Evolutionary conservation across 2,888 invertebrate species (phyloP), one percentile per base, ranked within the genome.

Genomic region (Caenorhabditis japonica): DNA sequence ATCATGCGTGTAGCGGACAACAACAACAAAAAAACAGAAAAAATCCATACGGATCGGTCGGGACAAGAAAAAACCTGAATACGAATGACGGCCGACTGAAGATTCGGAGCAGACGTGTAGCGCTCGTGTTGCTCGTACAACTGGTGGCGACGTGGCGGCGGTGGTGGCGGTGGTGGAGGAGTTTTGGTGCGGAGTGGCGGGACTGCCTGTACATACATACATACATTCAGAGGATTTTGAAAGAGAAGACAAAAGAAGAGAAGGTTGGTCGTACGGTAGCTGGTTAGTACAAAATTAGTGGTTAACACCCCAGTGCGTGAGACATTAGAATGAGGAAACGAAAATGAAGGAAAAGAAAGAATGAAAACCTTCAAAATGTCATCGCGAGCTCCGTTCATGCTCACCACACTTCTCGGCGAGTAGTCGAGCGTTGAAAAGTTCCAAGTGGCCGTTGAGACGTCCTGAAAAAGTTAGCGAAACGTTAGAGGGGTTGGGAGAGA

Each of bases 361-460:
- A 3, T n/a, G 17, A 21, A 76, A 47, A 87, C 82, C 73, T 84
- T 82, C 30, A 86, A 70, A 62, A 85, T 84, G 56, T 85, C 82
- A 43, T 79, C 77, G 19, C 78, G 62, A 7, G 79, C 83, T 41
- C 85, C 87, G 72, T 87, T 87, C 53, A 87, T 70, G 27, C 82
- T 84, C 53, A 87, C 84, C 49, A 87, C 82, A 15, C 85, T 85
- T 19, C 86, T 77, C 1, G 87, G 87, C 38, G 84, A 84, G 81
- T 86, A 87, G 59, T 82, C 80, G 33, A 76, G 77, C 4, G 77
- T 77, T 41, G 79, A 82, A 76, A 84, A 85, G 66, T 85, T 84
- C 87, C 86, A 87, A 7, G 85, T 84, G 34, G 85, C 80, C 27
- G 85, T 84, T 5, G 85, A 85, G 34, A 80, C 82, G 56, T 86